Evolutionary conservation across 2,888 invertebrate genomes (phyloP).

Genomic region (Sphaeridia pumilis): DNA sequence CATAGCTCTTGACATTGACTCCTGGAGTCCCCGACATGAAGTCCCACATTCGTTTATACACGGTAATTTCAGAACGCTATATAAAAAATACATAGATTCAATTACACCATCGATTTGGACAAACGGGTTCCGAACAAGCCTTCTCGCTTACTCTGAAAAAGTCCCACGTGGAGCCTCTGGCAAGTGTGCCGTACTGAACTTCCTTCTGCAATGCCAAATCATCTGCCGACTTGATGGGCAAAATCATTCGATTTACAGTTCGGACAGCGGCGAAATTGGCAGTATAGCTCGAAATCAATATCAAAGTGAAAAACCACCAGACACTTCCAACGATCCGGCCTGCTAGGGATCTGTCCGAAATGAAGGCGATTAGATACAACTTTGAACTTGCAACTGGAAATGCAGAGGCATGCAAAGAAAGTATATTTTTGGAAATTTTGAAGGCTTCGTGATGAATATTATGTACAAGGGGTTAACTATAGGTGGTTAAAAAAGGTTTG

Average conservation of each 20-base stretch:
- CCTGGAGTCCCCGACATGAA: slow-evolving; percentile 77
- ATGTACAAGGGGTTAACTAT: too few relatives aligned
- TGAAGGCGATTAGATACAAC: too few relatives aligned
- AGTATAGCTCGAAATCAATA: slow-evolving; percentile 95
- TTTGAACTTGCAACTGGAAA: too few relatives aligned
- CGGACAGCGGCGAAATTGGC: slow-evolving; percentile 91
- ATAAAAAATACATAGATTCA: background rate
- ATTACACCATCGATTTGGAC: background rate
- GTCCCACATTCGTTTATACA: slow-evolving; percentile 87
- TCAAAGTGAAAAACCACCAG: slow-evolving; percentile 99
- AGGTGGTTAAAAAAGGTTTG: too few relatives aligned
- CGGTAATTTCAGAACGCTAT: slow-evolving; percentile 71
- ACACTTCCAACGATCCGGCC: slow-evolving; percentile 94
- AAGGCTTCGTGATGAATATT: too few relatives aligned
- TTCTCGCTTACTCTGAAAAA: slow-evolving; percentile 75
- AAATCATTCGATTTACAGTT: slow-evolving; percentile 59
- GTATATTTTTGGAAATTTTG: too few relatives aligned
- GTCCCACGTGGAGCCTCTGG: slow-evolving; percentile 69
- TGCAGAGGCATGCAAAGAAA: too few relatives aligned
- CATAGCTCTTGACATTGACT: slow-evolving; percentile 68
- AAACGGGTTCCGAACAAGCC: too few relatives aligned
- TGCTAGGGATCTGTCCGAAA: slow-evolving; percentile 74
- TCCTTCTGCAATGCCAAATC: slow-evolving; percentile 83
- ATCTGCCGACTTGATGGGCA: slow-evolving; percentile 86
- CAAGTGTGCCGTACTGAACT: slow-evolving; percentile 76